Evolutionary conservation across 2,888 invertebrate genomes (phyloP).

Genomic region (Orchestes rusci): DNA sequence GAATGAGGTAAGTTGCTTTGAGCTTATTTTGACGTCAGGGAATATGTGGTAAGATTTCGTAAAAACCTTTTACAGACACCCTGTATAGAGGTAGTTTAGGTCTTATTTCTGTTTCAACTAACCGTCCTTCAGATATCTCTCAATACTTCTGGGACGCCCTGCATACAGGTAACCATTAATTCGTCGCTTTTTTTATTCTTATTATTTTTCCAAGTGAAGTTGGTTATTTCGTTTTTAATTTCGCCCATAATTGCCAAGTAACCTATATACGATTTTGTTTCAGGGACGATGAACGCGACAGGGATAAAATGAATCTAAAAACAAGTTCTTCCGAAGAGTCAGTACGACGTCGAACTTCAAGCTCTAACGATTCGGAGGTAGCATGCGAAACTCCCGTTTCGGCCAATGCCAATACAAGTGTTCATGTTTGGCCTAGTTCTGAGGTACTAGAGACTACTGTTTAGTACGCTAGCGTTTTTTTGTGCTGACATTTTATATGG

Average conservation of each 20-base stretch:
- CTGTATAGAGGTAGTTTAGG: too few species aligned
- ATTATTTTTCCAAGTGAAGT: too few species aligned
- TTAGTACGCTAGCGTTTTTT: slow-evolving; percentile 35
- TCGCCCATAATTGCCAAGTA: not conserved
- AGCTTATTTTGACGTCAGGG: too few species aligned
- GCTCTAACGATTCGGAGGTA: slow-evolving; percentile 50
- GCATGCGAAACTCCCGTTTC: slow-evolving; percentile 6
- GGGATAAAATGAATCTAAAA: slow-evolving; percentile 48
- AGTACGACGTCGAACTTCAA: slow-evolving; percentile 52
- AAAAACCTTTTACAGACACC: too few species aligned
- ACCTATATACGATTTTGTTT: slow-evolving; percentile 21
- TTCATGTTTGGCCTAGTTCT: slow-evolving; percentile 24
- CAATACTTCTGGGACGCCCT: too few species aligned
- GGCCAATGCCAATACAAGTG: slow-evolving; percentile 8
- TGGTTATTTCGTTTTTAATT: too few species aligned
- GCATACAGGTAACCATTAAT: too few species aligned
- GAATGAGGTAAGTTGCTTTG: too few species aligned
- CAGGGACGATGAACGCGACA: slow-evolving; percentile 61
- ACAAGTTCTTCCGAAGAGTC: slow-evolving; percentile 56
- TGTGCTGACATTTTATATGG: slow-evolving; percentile 9
- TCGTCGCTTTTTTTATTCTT: too few species aligned
- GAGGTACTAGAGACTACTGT: slow-evolving; percentile 69
- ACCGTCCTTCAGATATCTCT: too few species aligned
- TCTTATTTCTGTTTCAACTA: too few species aligned
- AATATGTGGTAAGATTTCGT: too few species aligned